These are phyloP conservation scores for Trissonchulus latispiculum DNA, from an alignment of 2,888 invertebrate species.

Conservation along the genomic window DNA sequence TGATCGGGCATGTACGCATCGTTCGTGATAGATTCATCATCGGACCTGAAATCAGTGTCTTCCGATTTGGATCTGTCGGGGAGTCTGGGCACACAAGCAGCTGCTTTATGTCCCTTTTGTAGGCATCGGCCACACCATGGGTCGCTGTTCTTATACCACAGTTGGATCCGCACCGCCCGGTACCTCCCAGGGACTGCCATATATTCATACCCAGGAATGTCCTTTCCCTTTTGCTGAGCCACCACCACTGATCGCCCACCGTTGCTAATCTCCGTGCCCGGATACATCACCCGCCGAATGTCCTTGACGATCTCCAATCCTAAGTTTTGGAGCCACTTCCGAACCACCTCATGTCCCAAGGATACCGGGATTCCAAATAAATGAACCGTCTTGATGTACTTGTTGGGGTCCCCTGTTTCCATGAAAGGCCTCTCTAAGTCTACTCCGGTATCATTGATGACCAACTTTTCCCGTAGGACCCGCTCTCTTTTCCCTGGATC, in stretches of 20 bases:
- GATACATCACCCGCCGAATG: not conserved
- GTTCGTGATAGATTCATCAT: too few species aligned
- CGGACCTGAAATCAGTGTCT: too few species aligned
- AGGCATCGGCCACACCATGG: not conserved
- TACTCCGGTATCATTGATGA: not conserved
- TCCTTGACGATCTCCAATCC: not conserved
- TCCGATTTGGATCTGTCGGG: too few species aligned
- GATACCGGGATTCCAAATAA: not conserved
- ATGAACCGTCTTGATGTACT: not conserved
- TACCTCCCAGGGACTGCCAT: not conserved
- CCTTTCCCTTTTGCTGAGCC: not conserved
- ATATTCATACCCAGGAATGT: conserved; percentile 1
- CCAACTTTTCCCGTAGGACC: not conserved
- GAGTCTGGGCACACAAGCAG: too few species aligned
- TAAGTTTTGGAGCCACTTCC: not conserved
- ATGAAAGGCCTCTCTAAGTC: not conserved
- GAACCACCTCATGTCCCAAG: not conserved
- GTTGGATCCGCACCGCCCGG: not conserved
- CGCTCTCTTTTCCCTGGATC: too few species aligned
- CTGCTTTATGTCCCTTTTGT: conserved; percentile 5
- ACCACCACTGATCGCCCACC: conserved; percentile 16
- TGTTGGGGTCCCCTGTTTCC: not conserved
- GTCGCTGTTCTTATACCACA: not conserved
- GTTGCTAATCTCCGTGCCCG: conserved; percentile 3
- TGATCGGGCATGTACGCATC: too few species aligned